Evolutionary conservation across 2,888 invertebrate species (phyloP), one percentile per base, ranked within the genome.

Genomic region (Drosophila subquinaria): DNA sequence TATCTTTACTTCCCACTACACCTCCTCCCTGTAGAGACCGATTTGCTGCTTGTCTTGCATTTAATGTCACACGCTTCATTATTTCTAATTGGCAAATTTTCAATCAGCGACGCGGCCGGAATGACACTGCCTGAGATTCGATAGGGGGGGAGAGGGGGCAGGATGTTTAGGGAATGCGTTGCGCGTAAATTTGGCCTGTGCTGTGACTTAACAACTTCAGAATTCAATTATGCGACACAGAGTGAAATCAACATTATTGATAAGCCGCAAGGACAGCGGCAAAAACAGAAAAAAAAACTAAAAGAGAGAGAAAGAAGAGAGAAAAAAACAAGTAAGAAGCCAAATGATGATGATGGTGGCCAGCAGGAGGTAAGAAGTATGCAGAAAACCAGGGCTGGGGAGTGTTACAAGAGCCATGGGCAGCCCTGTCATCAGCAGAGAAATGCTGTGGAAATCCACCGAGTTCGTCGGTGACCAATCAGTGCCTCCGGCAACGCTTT

Each of bases 181-280:
- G 81, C 77, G 89, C 88, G 88, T 82, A 85, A 79, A 89, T 85
- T 85, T 88, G 74, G 82, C 74, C 57, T 72, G 76, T 52, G 85
- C 76, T 82, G 73, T 85, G 90, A 89, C 82, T 86, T 86, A 89
- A 88, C 88, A 87, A 89, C 88, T 88, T 88, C 87, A 87, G 82
- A 89, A 88, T 88, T 88, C 89, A 88, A 88, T 88, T 88, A 90
- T 87, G 90, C 85, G 88, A 89, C 88, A 79, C 89, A 84, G 85
- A 90, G 89, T 77, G 82, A 86, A 87, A 87, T 82, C 89, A 90
- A 90, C 90, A 89, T 88, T 90, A 89, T 90, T 87, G 88, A 88
- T 88, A 89, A 88, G 90, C 90, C 88, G 89, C 90, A 89, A 90
- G 85, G 89, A 89, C 88, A 89, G 81, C 89, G 85, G 56, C 67